Evolutionary conservation across 2,797 vertebrate genomes (phyloP), one percentile per base, ranked within the genome.

Genomic region (Sebastes jordani): DNA sequence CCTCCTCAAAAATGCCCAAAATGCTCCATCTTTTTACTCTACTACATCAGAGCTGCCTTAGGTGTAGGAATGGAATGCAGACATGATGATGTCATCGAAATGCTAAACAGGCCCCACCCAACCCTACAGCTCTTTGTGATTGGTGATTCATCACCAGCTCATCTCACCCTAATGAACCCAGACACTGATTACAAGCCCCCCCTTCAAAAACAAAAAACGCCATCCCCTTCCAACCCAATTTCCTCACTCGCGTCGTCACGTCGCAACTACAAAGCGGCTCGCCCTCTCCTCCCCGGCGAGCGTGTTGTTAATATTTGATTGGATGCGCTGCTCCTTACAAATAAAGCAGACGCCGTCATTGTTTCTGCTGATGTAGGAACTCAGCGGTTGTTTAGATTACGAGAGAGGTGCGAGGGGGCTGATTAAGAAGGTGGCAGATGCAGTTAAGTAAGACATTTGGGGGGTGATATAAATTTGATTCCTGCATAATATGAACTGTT

Each of bases 301-400:
- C 71, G 36, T 9, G 71, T 29, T 63, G 68, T 89, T 80, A 90
- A 91, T 91, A 86, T 84, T 91, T 91, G 78, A 91, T 90, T 75
- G 32, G 36, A 84, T 65, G 65, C 6, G 11, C 52, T 62, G 68
- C 76, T 66, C 64, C 76, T 66, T 67, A 42, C 71, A 71, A 85
- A 82, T 69, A 88, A 84, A 78, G 80, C 71, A 30, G 65, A 74
- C 63, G 20, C 56, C 6, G 23, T 55, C 54, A 52, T 76, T 83
- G 69, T 84, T 85, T 86, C 29, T 71, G 72, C 78, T 80, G 76
- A 75, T 66, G 61, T 73, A 23, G 70, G 63, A 58, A 32, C 69
- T 81, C 63, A 2, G 30, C 5, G 22, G 64, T 72, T 80, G 59
- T 77, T 84, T 61, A 36, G 59, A 75, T 77, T 68, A 63, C 18